Percentiles rank a stretch among this genome's conserved stretches.
Evolutionary conservation across 2,797 vertebrate genomes (phyloP).

Genomic region (Gobionotothen gibberifrons): DNA sequence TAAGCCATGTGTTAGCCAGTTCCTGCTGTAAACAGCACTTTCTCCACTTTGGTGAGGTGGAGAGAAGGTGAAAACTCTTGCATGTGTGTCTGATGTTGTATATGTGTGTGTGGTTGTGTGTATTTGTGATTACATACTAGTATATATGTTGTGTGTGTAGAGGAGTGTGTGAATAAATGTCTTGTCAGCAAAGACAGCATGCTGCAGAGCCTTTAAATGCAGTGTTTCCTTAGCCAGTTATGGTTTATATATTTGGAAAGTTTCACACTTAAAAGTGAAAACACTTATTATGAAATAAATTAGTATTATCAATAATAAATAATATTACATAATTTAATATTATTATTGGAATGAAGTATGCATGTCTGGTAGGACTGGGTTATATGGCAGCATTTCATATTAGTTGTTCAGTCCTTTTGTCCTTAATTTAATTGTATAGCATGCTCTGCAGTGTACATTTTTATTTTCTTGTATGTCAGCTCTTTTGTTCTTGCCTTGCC

Average conservation of each 20-base stretch:
- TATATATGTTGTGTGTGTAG: background rate
- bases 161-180: constrained; percentile 14
- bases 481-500: too few relatives aligned
- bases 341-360: background rate
- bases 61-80: constrained; percentile 42
- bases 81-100: constrained; percentile 26
- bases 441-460: background rate
- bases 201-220: constrained; percentile 7
- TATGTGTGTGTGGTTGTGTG: constrained; percentile 15
- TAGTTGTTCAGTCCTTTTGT: background rate
- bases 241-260: background rate
- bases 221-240: constrained; percentile 11
- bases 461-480: too few relatives aligned
- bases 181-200: constrained; percentile 49
- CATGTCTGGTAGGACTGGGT: background rate
- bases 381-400: background rate
- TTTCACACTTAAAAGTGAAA: background rate
- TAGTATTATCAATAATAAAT: background rate
- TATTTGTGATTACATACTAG: background rate
- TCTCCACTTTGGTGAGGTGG: constrained; percentile 53
- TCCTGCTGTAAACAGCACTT: constrained; percentile 76
- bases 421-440: constrained; percentile 21
- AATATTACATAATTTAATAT: background rate
- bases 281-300: background rate
- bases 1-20: constrained; percentile 69